Evolutionary conservation across 2,888 invertebrate genomes (phyloP), one percentile per base, ranked within the genome.

Genomic region (Sisyra terminalis): DNA sequence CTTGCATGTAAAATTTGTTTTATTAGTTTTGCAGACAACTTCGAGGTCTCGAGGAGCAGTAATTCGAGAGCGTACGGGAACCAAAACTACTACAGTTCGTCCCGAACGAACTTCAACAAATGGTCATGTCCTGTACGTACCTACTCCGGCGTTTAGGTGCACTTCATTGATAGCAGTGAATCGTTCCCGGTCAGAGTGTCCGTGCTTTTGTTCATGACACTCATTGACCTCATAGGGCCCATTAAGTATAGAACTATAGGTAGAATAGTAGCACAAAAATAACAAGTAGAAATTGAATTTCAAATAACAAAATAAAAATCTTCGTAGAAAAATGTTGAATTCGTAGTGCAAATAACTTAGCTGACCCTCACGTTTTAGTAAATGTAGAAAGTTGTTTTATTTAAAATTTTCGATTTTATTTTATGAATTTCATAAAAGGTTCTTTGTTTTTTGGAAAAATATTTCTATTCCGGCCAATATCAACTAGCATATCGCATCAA

Each of bases 161-260:
- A 43, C 40, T 53, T 40, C 44, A 35, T 35, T 42, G 44, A 30
- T 40, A 38, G 39, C 39, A 34, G 38, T 44, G 30, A 44, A 35
- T 34, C 24, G 40, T 50, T 48, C 52, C 46, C 49, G 48, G 46
- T 42, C 47, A 46, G 57, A 58, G 50, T 60, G 61, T 55, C 60
- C 60, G 43, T 61, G 62, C 55, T 56, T 61, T 53, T 62, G 62
- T 54, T 63, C 61, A 53, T 63, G 60, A 61, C 54, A 24, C 24
- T 24, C 24, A 24, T 24, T 24, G 24, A 24, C 24, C 24, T 24
- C 24, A 24, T 24, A 24, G 24, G 24, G 24, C 24, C 24, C 24
- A 54, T 49, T 15, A 14, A 24, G 14, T 31, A 45, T 11, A 34
- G 15, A 14, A 34, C 34, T 55, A 58, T 60, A 60, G 61, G 59